Evolutionary conservation across 2,888 invertebrate genomes (phyloP), one percentile per base, ranked within the genome.

Genomic region (Cerceris ruficornis): DNA sequence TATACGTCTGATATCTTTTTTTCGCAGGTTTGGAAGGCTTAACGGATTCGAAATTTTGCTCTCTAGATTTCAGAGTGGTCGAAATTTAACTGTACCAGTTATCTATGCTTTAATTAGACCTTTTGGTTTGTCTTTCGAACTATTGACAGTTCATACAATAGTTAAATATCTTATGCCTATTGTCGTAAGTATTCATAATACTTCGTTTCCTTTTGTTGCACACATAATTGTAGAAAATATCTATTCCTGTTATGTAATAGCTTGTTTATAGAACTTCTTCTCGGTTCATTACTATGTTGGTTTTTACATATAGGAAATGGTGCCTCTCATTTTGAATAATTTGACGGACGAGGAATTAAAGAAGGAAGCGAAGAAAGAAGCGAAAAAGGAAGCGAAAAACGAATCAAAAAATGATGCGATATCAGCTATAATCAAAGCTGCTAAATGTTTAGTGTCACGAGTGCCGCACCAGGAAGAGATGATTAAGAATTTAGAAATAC

Each of bases 331-430:
- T 90, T 93, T 99, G 90, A 98, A 98, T 91, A 97, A 97, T 93
- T 94, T 99, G 89, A 97, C 98, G 28, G 98, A 99, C 92, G 98
- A 98, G 81, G 98, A 99, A 92, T 93, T 99, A 75, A 99, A 99
- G 92, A 96, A 97, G 86, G 99, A 99, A 93, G 98, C 98, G 6
- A 98, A 98, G 91, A 97, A 96, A 90, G 98, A 98, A 93, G 28
- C 28, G 28, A 99, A 99, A 92, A 96, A 97, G 86, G 99, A 99
- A 93, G 98, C 98, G 6, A 98, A 98, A 91, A 97, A 96, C 90
- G 98, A 98, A 93, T 97, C 97, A 81, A 98, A 98, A 93, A 98
- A 98, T 92, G 99, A 99, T 93, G 97, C 98, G 65, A 96, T 99
- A 84, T 98, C 98, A 80, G 97, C 97, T 84, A 97, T 99, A 91